phyloP scores from a whole-genome alignment of 1,140 invertebrate species.

The Diabrotica virgifera region DNA sequence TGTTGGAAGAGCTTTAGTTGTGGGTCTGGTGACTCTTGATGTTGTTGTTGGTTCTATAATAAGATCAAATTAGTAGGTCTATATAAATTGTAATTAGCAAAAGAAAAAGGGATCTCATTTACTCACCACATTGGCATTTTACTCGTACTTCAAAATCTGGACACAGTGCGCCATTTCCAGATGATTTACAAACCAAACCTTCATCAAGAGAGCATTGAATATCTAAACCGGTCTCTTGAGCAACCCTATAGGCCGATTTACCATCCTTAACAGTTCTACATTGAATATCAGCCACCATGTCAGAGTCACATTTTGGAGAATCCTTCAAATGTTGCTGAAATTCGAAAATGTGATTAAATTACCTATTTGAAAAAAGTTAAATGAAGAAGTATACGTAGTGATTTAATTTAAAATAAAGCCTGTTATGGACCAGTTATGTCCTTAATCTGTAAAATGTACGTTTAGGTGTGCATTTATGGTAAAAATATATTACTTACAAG shows the following conservation, averaged over 20 bases:
- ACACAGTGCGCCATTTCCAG: conserved; percentile 50
- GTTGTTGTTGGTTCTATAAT: no score
- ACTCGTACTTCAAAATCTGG: conserved; percentile 74
- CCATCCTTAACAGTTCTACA: conserved; percentile 61
- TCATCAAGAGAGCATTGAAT: neutral
- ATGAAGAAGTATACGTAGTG: no score
- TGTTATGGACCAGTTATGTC: no score
- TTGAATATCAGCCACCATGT: conserved; percentile 68
- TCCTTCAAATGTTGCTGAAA: conserved; percentile 44
- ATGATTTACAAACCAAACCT: conserved; percentile 63
- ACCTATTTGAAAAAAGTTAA: no score
- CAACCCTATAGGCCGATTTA: conserved; percentile 53
- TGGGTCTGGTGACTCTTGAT: no score
- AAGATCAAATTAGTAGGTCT: no score
- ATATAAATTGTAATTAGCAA: no score
- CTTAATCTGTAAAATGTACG: no score
- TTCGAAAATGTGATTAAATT: no score
- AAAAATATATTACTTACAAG: conserved; percentile 46
- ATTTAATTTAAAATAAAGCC: no score
- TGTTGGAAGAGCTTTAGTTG: no score
- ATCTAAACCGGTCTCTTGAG: conserved; percentile 40
- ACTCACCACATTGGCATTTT: conserved; percentile 60
- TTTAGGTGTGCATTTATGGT: neutral
- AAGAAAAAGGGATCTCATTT: no score
- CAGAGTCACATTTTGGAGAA: conserved; percentile 54